Evolutionary conservation across 2,113 vertebrate genomes (phyloP), one percentile per base, ranked within the genome.

Genomic region (Toxotes jaculatrix): DNA sequence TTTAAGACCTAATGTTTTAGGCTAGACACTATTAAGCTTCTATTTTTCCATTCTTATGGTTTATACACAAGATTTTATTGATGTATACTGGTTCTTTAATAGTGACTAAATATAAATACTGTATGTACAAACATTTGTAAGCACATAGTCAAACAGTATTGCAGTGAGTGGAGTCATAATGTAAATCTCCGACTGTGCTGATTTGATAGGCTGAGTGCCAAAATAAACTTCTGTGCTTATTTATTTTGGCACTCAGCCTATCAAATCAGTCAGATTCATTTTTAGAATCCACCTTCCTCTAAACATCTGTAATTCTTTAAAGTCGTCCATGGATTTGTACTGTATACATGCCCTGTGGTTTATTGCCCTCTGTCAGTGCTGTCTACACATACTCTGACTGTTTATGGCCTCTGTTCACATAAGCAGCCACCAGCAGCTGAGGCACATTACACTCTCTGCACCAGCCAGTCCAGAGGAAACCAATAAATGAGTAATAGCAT

Each of bases 341-440:
- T 66, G 11, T 59, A 63, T 38, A 1, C 43, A 36, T 12, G 63
- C 49, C 23, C 1, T 63, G 27, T 45, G 3, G 5, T 1, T 66
- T 67, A 77, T 71, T 65, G 31, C 32, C 10, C 31, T n/a, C 11
- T 53, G 21, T 74, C 13, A n/a, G 12, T 40, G n/a, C 55, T 57
- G 9, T 57, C 23, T 70, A 53, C 11, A 76, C 17, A 68, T 73
- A 86, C 73, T 78, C 34, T 43, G 19, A 72, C 57, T 56, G 8
- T 71, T 92, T 93, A 88, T 88, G 79, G 79, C 74, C 56, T 68
- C 56, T 27, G 55, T 72, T 79, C 31, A 78, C 65, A 55, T 71
- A 72, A 31, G 14, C 16, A 59, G n/a, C 34, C 40, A 67, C 67
- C 49, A 49, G 57, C 19, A 74, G 59, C 64, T 67, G 38, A 49